Conservation (phyloP, 2,888 invertebrate genomes). For the Baccha elongata region DNA sequence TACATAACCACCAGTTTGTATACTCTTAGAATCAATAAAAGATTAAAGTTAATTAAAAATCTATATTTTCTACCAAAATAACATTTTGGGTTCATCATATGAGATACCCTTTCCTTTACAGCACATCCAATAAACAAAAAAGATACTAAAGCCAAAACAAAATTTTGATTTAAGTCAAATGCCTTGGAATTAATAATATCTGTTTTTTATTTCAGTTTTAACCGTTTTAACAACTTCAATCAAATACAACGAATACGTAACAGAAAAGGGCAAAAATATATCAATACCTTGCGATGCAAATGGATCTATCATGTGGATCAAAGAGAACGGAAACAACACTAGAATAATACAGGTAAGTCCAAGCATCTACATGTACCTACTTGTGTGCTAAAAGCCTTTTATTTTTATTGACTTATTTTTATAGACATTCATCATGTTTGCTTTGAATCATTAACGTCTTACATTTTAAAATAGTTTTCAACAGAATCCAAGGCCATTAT, state of each 20-base stretch:
- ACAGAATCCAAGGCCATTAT: conserved; percentile 18
- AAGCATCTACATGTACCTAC: neutral
- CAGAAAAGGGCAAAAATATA: conserved; percentile 82
- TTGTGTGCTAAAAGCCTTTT: conserved; percentile 27
- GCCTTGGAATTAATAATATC: neutral
- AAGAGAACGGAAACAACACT: conserved; percentile 79
- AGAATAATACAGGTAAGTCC: conserved; percentile 80
- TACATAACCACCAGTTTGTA: too few species aligned
- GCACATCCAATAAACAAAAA: too few species aligned
- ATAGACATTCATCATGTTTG: neutral
- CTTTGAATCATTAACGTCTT: neutral
- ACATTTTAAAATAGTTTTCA: neutral
- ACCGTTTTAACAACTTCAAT: conserved; percentile 81
- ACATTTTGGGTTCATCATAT: too few species aligned
- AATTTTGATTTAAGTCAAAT: too few species aligned
- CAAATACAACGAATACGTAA: conserved; percentile 82
- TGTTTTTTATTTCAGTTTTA: conserved; percentile 77
- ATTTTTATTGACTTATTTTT: neutral
- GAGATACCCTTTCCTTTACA: too few species aligned
- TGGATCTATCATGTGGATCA: conserved; percentile 82
- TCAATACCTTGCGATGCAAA: conserved; percentile 81
- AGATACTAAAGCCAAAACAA: too few species aligned
- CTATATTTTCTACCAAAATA: too few species aligned
- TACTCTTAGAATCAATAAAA: too few species aligned
- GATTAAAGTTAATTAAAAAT: too few species aligned